phyloP scores from a whole-genome alignment of 2,888 invertebrate genomes.

The Plagodis pulveraria region DNA sequence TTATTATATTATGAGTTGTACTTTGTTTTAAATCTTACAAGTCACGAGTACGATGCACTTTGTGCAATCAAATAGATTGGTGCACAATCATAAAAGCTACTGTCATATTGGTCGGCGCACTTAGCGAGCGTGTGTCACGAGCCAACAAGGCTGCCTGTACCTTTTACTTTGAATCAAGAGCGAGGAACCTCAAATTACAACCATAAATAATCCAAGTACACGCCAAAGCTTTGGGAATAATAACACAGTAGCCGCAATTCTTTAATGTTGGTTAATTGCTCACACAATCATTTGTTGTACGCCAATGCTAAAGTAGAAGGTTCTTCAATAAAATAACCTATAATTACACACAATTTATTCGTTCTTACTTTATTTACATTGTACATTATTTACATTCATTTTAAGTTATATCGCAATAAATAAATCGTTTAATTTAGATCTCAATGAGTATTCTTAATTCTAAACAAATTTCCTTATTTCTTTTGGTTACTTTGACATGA shows the following conservation, averaged over 20 bases:
- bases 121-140: constrained; percentile 55
- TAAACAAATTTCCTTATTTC: constrained; percentile 14
- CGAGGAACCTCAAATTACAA: constrained; percentile 62
- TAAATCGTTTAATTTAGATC: constrained; percentile 45
- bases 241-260: constrained; percentile 43
- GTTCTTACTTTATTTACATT: constrained; percentile 52
- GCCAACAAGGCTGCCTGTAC: constrained; percentile 66
- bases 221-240: constrained; percentile 61
- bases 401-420: constrained; percentile 42
- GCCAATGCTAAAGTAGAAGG: constrained; percentile 15
- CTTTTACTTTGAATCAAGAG: constrained; percentile 73
- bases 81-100: constrained; percentile 15
- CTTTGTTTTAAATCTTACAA: constrained; percentile 27
- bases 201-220: constrained; percentile 69
- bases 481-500: constrained; percentile 33
- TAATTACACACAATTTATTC: constrained; percentile 52
- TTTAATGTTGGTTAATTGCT: constrained; percentile 31
- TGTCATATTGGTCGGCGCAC: constrained; percentile 27
- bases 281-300: constrained; percentile 17
- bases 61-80: constrained; percentile 20
- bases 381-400: constrained; percentile 73
- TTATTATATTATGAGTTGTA: background rate
- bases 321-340: constrained; percentile 30
- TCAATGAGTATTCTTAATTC: constrained; percentile 50
- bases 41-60: constrained; percentile 44